A percentile compares a stretch with the other conserved stretches of the same genome.
phyloP scores from a whole-genome alignment of 2,113 vertebrate species.

The Cebus imitator region DNA sequence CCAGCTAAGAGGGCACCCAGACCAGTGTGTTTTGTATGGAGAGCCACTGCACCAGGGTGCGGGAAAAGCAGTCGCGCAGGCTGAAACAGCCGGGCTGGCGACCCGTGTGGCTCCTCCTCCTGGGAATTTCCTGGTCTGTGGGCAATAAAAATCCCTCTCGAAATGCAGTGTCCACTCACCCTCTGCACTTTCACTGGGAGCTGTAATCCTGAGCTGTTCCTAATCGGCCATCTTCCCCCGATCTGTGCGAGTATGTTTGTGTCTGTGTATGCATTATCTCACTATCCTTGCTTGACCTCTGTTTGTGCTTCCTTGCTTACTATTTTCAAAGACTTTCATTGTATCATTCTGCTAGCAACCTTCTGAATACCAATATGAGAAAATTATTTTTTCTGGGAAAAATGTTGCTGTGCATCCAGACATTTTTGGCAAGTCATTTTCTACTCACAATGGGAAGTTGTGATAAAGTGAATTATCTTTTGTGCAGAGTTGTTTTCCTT shows the following conservation, averaged over 20 bases:
- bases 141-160: no score
- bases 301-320: not conserved
- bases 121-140: no score
- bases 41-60: no score
- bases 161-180: no score
- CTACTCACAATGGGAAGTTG: slow-evolving; percentile 74
- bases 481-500: slow-evolving; percentile 74
- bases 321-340: slow-evolving; percentile 50
- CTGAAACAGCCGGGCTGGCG: no score
- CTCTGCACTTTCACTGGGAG: no score
- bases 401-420: slow-evolving; percentile 60
- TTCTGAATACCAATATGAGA: slow-evolving; percentile 58
- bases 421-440: slow-evolving; percentile 69
- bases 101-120: no score
- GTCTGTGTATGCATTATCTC: not conserved
- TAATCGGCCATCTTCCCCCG: no score
- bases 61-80: no score
- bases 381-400: slow-evolving; percentile 62
- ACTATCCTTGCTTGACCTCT: not conserved
- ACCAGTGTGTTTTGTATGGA: no score
- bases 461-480: slow-evolving; percentile 80
- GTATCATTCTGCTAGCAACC: slow-evolving; percentile 10
- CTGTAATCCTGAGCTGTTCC: no score
- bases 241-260: not conserved
- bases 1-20: no score